These are phyloP conservation scores for Botia kubotai DNA, from an alignment of 2,797 vertebrate species.

Conservation along the genomic window DNA sequence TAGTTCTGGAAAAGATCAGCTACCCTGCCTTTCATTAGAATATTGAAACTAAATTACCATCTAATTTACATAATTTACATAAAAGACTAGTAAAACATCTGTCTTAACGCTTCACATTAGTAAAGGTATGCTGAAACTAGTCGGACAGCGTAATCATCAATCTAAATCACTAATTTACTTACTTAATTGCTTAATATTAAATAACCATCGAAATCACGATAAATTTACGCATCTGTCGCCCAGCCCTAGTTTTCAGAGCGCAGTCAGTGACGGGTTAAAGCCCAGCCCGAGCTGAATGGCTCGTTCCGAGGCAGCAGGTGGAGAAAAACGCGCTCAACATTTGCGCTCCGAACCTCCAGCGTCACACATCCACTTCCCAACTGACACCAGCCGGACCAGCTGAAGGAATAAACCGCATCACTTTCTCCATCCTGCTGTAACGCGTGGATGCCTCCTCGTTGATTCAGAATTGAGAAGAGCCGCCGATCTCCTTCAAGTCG, in stretches of 20 bases:
- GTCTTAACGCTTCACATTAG: too few relatives aligned
- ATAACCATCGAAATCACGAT: too few relatives aligned
- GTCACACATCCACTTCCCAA: conserved; percentile 29
- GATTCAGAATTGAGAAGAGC: not conserved
- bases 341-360: conserved; percentile 40
- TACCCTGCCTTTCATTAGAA: too few relatives aligned
- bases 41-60: too few relatives aligned
- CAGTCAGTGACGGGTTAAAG: conserved; percentile 43
- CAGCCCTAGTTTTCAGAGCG: not conserved
- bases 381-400: not conserved
- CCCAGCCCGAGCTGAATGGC: conserved; percentile 25
- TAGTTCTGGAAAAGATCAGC: too few relatives aligned
- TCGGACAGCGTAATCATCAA: too few relatives aligned
- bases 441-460: too few relatives aligned
- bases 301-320: conserved; percentile 56
- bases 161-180: too few relatives aligned
- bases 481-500: conserved; percentile 16
- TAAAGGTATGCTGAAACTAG: too few relatives aligned
- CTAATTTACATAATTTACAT: too few relatives aligned
- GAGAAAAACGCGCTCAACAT: conserved; percentile 55
- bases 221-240: not conserved
- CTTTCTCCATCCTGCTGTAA: not conserved
- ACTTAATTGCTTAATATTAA: too few relatives aligned
- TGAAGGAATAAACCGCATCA: conserved; percentile 8
- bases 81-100: too few relatives aligned